Conservation (phyloP, 2,113 vertebrate genomes). For the Gymnobelideus leadbeateri region DNA sequence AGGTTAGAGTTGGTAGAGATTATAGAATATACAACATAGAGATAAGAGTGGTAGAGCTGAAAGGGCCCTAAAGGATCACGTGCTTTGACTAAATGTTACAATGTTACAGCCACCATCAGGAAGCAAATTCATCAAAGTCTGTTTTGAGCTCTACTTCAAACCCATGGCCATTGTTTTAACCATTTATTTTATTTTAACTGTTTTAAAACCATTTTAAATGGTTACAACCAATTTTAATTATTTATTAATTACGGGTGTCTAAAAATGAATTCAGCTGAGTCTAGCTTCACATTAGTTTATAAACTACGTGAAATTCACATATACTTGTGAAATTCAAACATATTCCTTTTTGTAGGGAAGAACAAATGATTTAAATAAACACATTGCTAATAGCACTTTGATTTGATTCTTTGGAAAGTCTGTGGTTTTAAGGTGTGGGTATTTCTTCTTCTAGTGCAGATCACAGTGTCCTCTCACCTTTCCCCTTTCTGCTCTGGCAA, state of each 20-base stretch:
- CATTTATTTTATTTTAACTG: too few relatives aligned
- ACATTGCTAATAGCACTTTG: neutral
- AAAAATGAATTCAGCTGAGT: neutral
- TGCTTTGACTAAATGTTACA: neutral
- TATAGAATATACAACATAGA: neutral
- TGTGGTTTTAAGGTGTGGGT: neutral
- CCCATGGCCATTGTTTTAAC: neutral
- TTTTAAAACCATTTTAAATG: too few relatives aligned
- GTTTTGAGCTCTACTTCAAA: neutral
- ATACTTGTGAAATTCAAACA: slow-evolving; percentile 1
- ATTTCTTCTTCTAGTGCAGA: neutral
- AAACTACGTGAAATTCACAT: neutral
- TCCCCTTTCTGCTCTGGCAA: neutral
- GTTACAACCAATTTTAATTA: neutral
- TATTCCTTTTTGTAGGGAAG: neutral
- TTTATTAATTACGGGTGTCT: neutral
- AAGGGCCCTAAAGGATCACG: neutral
- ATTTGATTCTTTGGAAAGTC: neutral
- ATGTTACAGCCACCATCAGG: neutral
- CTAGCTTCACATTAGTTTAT: slow-evolving; percentile 13
- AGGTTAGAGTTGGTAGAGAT: neutral
- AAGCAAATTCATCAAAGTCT: neutral
- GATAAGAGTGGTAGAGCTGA: neutral
- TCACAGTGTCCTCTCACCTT: neutral
- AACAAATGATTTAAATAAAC: neutral